Evolutionary conservation across 2,797 vertebrate species (phyloP).

Genomic region (Diplodus puntazzo): DNA sequence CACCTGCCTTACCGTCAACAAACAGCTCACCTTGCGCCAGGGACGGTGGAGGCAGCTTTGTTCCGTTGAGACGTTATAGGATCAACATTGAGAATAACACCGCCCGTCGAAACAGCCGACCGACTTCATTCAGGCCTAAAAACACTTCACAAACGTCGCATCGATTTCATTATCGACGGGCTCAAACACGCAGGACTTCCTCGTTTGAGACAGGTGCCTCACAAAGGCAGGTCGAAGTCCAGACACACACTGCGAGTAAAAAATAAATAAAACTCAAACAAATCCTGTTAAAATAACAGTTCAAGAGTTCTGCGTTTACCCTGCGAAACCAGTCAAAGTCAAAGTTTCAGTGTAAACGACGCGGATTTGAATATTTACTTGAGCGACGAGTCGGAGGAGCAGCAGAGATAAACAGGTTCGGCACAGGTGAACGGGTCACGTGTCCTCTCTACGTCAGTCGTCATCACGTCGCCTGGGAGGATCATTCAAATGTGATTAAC

Average conservation of each 20-base stretch:
- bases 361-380: slow-evolving; percentile 3
- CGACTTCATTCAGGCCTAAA: background rate
- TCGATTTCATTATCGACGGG: background rate
- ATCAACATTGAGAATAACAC: slow-evolving; percentile 28
- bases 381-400: background rate
- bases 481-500: too few relatives aligned
- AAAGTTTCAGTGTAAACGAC: background rate
- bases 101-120: background rate
- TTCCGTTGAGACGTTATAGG: slow-evolving; percentile 37
- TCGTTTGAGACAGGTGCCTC: slow-evolving; percentile 66
- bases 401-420: slow-evolving; percentile 69
- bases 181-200: slow-evolving; percentile 69
- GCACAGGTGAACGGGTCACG: slow-evolving; percentile 77
- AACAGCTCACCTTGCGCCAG: slow-evolving; percentile 64
- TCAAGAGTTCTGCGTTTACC: background rate
- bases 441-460: slow-evolving; percentile 48
- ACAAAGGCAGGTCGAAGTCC: slow-evolving; percentile 69
- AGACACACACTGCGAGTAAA: background rate
- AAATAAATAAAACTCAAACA: background rate
- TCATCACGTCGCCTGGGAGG: slow-evolving; percentile 53
- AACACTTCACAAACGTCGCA: slow-evolving; percentile 25
- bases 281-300: background rate
- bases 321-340: background rate
- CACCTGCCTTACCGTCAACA: slow-evolving; percentile 39
- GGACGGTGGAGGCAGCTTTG: slow-evolving; percentile 52